phyloP scores from a whole-genome alignment of 2,113 vertebrate genomes.

The Felis chaus region DNA sequence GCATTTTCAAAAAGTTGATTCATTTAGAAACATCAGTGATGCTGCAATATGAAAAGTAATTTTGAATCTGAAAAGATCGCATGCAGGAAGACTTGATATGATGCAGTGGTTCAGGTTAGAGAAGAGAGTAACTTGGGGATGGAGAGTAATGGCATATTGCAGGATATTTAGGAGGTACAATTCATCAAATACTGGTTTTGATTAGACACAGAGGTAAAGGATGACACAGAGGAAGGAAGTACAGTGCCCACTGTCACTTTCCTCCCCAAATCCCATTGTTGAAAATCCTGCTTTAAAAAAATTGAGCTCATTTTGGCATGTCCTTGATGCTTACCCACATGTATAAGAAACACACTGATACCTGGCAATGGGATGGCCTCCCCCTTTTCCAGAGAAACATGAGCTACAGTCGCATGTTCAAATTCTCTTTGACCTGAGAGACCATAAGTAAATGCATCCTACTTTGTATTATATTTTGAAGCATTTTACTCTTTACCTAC shows the following conservation, averaged over 20 bases:
- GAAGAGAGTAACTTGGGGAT: not conserved
- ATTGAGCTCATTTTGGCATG: not conserved
- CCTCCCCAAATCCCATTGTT: not conserved
- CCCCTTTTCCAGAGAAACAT: not conserved
- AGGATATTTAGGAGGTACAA: not conserved
- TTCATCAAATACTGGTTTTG: not conserved
- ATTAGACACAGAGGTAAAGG: not conserved
- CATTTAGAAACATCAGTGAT: slow-evolving; percentile 19
- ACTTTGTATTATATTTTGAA: slow-evolving; percentile 48
- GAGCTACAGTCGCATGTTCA: not conserved
- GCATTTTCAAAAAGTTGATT: not conserved
- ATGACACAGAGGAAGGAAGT: not conserved
- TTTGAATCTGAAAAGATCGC: not conserved
- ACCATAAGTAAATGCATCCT: not conserved
- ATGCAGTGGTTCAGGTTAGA: not conserved
- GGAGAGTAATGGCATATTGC: not conserved
- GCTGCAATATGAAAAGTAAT: not conserved
- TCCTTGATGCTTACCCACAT: not conserved
- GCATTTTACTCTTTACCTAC: not conserved
- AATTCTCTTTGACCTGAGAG: slow-evolving; percentile 5
- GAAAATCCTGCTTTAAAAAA: slow-evolving; percentile 5
- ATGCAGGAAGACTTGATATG: not conserved
- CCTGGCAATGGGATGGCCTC: not conserved
- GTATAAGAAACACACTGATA: not conserved
- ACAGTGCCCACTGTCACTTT: not conserved